Percentiles rank a stretch among this genome's conserved stretches.
Evolutionary conservation across 2,888 invertebrate genomes (phyloP).

Genomic region (Scrobipalpa costella): DNA sequence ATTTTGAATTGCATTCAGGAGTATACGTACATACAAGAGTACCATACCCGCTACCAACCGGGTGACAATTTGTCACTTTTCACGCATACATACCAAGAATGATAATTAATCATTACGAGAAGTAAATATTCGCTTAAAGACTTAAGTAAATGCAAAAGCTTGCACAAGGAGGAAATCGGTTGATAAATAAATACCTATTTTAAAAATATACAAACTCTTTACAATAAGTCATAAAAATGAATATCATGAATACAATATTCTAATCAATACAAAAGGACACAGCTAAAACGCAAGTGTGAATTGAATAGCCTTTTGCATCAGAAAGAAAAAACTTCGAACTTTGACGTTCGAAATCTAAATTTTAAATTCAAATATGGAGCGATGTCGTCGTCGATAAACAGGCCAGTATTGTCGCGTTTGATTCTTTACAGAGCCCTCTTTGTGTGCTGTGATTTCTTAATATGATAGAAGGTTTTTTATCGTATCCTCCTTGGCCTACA

Average conservation of each 20-base stretch:
- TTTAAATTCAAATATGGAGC: slow-evolving; percentile 30
- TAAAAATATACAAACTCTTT: too few species aligned
- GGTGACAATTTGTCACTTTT: too few species aligned
- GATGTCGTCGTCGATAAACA: slow-evolving; percentile 29
- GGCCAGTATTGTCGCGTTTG: slow-evolving; percentile 29
- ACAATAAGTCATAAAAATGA: too few species aligned
- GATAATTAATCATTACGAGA: too few species aligned
- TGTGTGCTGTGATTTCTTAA: slow-evolving; percentile 28
- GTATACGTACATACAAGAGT: too few species aligned
- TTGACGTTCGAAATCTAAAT: slow-evolving; percentile 28
- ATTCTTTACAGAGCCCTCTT: slow-evolving; percentile 28
- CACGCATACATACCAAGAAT: too few species aligned
- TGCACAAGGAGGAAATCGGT: too few species aligned
- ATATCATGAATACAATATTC: background rate
- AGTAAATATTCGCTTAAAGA: too few species aligned
- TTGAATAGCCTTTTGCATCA: slow-evolving; percentile 4
- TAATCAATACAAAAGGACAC: background rate
- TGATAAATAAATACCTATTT: too few species aligned
- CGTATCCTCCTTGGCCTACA: slow-evolving; percentile 13
- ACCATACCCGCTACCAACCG: too few species aligned
- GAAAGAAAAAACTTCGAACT: slow-evolving; percentile 22
- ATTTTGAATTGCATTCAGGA: too few species aligned
- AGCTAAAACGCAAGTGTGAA: slow-evolving; percentile 16
- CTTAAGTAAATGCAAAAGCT: too few species aligned
- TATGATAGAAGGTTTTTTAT: slow-evolving; percentile 25